phyloP scores from a whole-genome alignment of 2,113 vertebrate species.

The Oplegnathus fasciatus region DNA sequence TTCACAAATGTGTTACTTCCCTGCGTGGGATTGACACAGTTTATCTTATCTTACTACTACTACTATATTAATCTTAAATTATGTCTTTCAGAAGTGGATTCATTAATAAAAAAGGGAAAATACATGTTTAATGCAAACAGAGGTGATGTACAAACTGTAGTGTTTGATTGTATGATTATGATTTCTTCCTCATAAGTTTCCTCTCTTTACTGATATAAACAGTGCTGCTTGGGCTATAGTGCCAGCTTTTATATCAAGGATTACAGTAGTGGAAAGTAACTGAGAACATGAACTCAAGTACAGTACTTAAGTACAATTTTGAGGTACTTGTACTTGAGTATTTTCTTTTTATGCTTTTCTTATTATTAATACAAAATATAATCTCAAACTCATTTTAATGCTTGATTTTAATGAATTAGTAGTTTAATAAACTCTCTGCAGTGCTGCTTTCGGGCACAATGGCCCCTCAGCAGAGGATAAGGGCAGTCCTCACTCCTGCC shows the following conservation, averaged over 20 bases:
- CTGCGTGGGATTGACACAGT: too few species aligned
- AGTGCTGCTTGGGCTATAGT: not conserved
- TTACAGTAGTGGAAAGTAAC: not conserved
- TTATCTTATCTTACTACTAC: too few species aligned
- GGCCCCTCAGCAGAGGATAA: not conserved
- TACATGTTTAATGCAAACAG: not conserved
- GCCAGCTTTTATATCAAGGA: not conserved
- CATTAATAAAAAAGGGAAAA: not conserved
- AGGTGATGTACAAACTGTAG: not conserved
- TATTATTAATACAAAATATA: not conserved
- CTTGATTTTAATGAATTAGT: not conserved
- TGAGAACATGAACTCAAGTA: not conserved
- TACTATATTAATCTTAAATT: too few species aligned
- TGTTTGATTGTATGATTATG: not conserved
- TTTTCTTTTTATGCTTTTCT: too few species aligned
- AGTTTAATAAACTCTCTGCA: not conserved
- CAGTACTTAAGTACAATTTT: not conserved
- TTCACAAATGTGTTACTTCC: too few species aligned
- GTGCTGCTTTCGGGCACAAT: not conserved
- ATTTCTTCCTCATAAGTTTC: not conserved
- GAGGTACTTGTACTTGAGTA: not conserved
- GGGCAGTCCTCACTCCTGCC: slow-evolving; percentile 5
- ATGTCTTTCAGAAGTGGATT: too few species aligned
- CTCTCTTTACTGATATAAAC: not conserved
- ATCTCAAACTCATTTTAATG: not conserved